Evolutionary conservation across 2,797 vertebrate genomes (phyloP).

Genomic region (Tapirus indicus): DNA sequence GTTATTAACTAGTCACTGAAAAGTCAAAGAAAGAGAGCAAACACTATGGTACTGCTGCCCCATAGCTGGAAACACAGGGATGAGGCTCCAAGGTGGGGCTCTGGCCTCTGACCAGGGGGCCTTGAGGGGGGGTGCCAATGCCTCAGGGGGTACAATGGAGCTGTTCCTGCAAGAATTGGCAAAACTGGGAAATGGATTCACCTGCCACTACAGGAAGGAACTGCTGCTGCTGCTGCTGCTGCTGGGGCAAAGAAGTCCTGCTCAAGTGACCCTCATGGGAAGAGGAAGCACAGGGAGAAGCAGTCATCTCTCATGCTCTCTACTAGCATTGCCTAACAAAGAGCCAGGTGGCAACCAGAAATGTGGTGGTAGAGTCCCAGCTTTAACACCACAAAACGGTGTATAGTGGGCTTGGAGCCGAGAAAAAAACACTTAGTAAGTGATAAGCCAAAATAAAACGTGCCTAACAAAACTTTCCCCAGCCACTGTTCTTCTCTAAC

Average conservation of each 20-base stretch:
- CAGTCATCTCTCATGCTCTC: neutral
- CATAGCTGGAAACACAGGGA: neutral
- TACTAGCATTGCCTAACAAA: neutral
- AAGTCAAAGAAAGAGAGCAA: neutral
- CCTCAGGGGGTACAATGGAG: neutral
- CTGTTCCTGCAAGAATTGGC: neutral
- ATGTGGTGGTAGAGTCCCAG: neutral
- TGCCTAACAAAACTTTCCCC: neutral
- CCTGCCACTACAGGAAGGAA: neutral
- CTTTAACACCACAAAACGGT: neutral
- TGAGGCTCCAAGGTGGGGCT: neutral
- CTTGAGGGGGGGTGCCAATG: neutral
- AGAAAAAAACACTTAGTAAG: neutral
- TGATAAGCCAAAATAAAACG: too few species aligned
- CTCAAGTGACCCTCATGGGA: neutral
- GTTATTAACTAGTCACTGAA: constrained; percentile 2
- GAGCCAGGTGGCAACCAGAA: neutral
- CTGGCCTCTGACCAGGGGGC: neutral
- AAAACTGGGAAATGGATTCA: constrained; percentile 7
- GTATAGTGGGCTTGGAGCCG: neutral
- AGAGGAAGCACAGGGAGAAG: constrained; percentile 1
- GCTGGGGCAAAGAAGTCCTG: neutral
- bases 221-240: neutral
- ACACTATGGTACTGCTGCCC: neutral
- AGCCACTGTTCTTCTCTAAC: constrained; percentile 31